A percentile compares a stretch with the other conserved stretches of the same genome.
Evolutionary conservation across 2,797 vertebrate species (phyloP).

Genomic region (Heteromormyrus szaboi): DNA sequence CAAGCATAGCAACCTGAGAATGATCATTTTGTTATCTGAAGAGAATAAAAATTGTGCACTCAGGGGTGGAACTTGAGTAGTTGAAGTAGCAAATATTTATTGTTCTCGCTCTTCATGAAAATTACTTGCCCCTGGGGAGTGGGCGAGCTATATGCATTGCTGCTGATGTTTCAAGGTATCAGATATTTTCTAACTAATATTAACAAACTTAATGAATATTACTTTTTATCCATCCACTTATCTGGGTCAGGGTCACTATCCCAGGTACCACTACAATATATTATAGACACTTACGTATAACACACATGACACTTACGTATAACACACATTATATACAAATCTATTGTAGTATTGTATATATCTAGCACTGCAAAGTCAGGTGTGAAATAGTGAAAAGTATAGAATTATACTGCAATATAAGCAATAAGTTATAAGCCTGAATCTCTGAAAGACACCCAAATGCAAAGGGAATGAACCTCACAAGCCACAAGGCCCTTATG

Average conservation of each 20-base stretch:
- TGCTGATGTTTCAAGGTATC: not conserved
- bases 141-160: not conserved
- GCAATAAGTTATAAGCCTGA: not conserved
- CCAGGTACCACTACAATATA: not conserved
- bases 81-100: not conserved
- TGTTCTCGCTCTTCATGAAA: not conserved
- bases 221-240: not conserved
- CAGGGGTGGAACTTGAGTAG: not conserved
- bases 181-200: not conserved
- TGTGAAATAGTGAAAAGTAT: not conserved
- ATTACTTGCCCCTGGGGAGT: not conserved
- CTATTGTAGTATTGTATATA: not conserved
- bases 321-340: not conserved
- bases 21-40: not conserved
- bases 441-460: not conserved
- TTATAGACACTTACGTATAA: not conserved
- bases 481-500: not conserved
- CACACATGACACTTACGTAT: not conserved
- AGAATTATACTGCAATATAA: not conserved
- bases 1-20: not conserved
- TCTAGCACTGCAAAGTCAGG: not conserved
- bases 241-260: not conserved
- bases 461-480: not conserved
- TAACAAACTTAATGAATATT: not conserved
- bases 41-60: not conserved